Evolutionary conservation across 2,797 vertebrate species (phyloP).

Genomic region (Scarus forsteni): DNA sequence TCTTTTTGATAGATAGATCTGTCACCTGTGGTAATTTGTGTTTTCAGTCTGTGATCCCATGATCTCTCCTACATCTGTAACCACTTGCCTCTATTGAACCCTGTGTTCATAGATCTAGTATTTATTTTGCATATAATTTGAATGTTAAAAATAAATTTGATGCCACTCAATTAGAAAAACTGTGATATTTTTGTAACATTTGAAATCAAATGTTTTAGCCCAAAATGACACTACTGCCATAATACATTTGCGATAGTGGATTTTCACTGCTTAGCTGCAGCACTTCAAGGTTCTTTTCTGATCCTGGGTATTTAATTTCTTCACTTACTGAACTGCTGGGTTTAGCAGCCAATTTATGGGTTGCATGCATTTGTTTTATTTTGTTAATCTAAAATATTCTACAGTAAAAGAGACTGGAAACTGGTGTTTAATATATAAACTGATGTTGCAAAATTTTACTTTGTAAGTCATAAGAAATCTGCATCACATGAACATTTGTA

Average conservation of each 20-base stretch:
- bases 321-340: not conserved
- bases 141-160: slow-evolving; percentile 32
- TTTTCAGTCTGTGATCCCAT: slow-evolving; percentile 57
- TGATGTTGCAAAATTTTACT: slow-evolving; percentile 14
- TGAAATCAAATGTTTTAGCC: slow-evolving; percentile 9
- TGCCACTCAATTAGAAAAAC: slow-evolving; percentile 33
- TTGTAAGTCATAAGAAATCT: slow-evolving; percentile 3
- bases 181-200: slow-evolving; percentile 28
- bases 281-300: slow-evolving; percentile 3
- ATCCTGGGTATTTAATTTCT: not conserved
- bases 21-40: slow-evolving; percentile 56
- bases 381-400: not conserved
- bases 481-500: not conserved
- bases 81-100: slow-evolving; percentile 55
- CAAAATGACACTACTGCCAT: slow-evolving; percentile 31
- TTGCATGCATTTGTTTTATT: slow-evolving; percentile 5
- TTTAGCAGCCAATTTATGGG: slow-evolving; percentile 1
- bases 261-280: slow-evolving; percentile 2
- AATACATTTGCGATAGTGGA: slow-evolving; percentile 13
- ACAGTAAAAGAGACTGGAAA: not conserved
- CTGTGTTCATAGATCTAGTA: slow-evolving; percentile 26
- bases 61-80: slow-evolving; percentile 50
- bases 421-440: slow-evolving; percentile 2
- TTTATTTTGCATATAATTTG: slow-evolving; percentile 29
- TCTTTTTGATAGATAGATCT: slow-evolving; percentile 46